phyloP scores from a whole-genome alignment of 1,140 invertebrate species.

The Penaeus indicus region DNA sequence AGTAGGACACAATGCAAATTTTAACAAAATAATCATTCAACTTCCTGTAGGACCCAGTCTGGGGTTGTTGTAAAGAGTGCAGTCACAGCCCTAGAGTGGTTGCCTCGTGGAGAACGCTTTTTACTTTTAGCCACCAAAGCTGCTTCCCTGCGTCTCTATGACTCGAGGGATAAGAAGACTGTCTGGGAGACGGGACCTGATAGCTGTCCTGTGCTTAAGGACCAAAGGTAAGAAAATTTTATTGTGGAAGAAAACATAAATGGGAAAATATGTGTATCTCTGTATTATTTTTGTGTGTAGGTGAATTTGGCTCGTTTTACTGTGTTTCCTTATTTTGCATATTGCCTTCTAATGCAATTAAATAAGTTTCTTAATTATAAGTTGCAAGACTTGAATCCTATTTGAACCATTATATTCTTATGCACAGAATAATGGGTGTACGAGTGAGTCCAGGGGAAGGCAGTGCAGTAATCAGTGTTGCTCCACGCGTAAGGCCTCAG shows the following conservation, averaged over 20 bases:
- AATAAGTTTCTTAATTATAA: neutral
- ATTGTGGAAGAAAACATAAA: neutral
- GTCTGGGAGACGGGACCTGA: conserved; percentile 75
- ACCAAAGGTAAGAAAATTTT: conserved; percentile 62
- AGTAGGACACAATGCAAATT: no score
- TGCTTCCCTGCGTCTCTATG: conserved; percentile 76
- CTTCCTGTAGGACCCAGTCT: conserved; percentile 71
- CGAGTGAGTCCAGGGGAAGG: conserved; percentile 75
- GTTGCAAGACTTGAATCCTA: neutral
- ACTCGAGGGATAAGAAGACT: conserved; percentile 77
- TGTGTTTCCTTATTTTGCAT: neutral
- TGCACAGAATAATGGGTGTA: conserved; percentile 73
- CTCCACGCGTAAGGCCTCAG: conserved; percentile 63
- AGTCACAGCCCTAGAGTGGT: conserved; percentile 78
- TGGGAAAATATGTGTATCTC: neutral
- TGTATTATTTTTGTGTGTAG: neutral
- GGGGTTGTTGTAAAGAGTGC: conserved; percentile 76
- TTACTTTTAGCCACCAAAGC: conserved; percentile 77
- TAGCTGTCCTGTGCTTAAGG: conserved; percentile 61
- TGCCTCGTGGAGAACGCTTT: conserved; percentile 77
- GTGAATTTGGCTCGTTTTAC: neutral
- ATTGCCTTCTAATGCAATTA: neutral
- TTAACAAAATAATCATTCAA: neutral
- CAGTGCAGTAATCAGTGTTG: conserved; percentile 76
- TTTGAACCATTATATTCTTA: conserved; percentile 8